Percentiles rank a stretch among this genome's conserved stretches.
phyloP scores from a whole-genome alignment of 2,113 vertebrate species.

The Perca schrenkii region DNA sequence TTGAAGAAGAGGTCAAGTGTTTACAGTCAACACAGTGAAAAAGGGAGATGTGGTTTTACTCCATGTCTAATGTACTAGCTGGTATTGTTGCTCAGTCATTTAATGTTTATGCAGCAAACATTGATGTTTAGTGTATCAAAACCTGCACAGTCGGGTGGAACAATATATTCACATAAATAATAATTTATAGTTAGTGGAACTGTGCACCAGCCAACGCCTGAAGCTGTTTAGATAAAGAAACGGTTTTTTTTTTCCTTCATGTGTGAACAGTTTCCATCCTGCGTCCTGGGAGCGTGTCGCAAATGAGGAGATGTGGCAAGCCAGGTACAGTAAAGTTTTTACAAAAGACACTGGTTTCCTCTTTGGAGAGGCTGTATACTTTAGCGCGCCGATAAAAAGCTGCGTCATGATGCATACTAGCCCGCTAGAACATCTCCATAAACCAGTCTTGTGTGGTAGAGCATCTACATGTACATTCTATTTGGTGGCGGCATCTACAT shows the following conservation, averaged over 20 bases:
- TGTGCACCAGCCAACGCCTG: conserved; percentile 52
- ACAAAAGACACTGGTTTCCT: conserved; percentile 12
- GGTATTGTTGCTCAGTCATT: conserved; percentile 77
- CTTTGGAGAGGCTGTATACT: conserved; percentile 35
- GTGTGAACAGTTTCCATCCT: conserved; percentile 87
- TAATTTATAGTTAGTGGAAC: conserved; percentile 73
- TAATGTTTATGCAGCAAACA: conserved; percentile 74
- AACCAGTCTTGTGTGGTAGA: conserved; percentile 77
- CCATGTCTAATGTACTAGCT: conserved; percentile 78
- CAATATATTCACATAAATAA: conserved; percentile 73
- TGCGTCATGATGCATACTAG: conserved; percentile 69
- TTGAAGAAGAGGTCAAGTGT: conserved; percentile 86
- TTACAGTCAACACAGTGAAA: conserved; percentile 77
- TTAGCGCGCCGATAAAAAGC: conserved; percentile 60
- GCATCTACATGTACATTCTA: conserved; percentile 63
- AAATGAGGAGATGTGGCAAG: conserved; percentile 99
- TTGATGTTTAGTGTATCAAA: conserved; percentile 68
- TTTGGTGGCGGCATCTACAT: conserved; percentile 71
- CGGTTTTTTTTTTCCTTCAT: conserved; percentile 15
- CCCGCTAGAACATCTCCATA: conserved; percentile 76
- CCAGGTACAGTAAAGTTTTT: conserved; percentile 87
- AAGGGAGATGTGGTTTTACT: conserved; percentile 75
- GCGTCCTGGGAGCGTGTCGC: conserved; percentile 96
- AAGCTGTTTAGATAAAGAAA: conserved; percentile 61
- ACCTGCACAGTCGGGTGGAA: conserved; percentile 56